Evolutionary conservation across 2,888 invertebrate species (phyloP).

Genomic region (Andrena bucephala): DNA sequence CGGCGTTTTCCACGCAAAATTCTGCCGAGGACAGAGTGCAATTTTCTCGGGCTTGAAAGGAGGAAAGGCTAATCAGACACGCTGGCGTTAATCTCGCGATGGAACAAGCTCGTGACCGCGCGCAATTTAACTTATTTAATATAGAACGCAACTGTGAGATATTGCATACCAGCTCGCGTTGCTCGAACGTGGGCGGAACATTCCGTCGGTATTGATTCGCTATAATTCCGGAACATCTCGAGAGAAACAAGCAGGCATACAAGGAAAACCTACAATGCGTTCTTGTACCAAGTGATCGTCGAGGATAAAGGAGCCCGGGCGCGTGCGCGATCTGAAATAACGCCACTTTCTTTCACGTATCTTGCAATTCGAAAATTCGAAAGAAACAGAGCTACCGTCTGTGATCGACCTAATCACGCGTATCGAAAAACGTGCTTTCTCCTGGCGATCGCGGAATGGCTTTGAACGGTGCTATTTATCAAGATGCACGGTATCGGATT

Average conservation of each 20-base stretch:
- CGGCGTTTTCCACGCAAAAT: too few relatives aligned
- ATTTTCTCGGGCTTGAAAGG: too few relatives aligned
- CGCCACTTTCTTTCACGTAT: neutral
- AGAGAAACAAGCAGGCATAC: slow-evolving; percentile 29
- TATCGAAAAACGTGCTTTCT: neutral
- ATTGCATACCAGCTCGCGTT: slow-evolving; percentile 48
- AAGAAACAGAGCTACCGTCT: too few relatives aligned
- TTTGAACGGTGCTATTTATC: slow-evolving; percentile 28
- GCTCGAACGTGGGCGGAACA: slow-evolving; percentile 47
- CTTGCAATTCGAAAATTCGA: too few relatives aligned
- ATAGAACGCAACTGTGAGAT: slow-evolving; percentile 39
- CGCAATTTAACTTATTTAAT: slow-evolving; percentile 47
- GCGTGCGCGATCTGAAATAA: neutral
- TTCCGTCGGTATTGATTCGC: slow-evolving; percentile 60
- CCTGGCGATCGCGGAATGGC: neutral
- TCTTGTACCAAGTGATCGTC: neutral
- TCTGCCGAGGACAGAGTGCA: too few relatives aligned
- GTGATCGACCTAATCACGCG: neutral
- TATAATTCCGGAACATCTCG: slow-evolving; percentile 50
- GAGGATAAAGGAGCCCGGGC: neutral
- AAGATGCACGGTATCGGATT: slow-evolving; percentile 11
- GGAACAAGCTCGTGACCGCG: slow-evolving; percentile 20
- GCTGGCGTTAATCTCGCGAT: slow-evolving; percentile 36
- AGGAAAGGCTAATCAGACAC: neutral
- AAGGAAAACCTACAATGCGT: slow-evolving; percentile 23